These are phyloP conservation scores for Drosophila orena DNA, from an alignment of 1,140 invertebrate genomes.

Conservation along the genomic window DNA sequence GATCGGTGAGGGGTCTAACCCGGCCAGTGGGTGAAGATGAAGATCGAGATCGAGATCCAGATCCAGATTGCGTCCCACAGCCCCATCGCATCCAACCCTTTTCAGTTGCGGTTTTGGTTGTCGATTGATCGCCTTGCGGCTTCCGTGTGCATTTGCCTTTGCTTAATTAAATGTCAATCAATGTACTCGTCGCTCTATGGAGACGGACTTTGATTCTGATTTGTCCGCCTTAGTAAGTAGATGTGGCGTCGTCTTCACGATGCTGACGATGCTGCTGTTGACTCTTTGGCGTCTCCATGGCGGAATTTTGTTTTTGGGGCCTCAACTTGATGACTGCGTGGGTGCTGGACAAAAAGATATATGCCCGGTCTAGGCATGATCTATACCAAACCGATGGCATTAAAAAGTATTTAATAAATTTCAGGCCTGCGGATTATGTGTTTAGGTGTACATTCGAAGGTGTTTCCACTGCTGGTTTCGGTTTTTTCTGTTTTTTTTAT, in stretches of 20 bases:
- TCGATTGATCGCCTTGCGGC: conserved; percentile 48
- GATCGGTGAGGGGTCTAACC: conserved; percentile 41
- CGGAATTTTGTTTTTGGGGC: conserved; percentile 46
- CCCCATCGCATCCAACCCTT: conserved; percentile 3
- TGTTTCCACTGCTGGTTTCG: conserved; percentile 37
- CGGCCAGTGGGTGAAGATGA: conserved; percentile 61
- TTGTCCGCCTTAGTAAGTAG: conserved; percentile 73
- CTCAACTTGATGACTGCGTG: conserved; percentile 56
- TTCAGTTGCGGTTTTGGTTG: conserved; percentile 23
- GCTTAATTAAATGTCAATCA: conserved; percentile 83
- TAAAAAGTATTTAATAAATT: conserved; percentile 82
- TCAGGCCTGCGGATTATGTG: conserved; percentile 64
- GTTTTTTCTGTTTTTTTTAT: conserved; percentile 29
- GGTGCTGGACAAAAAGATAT: conserved; percentile 67
- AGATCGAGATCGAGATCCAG: background rate
- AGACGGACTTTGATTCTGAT: conserved; percentile 69
- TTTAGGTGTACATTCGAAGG: conserved; percentile 44
- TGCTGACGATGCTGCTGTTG: conserved; percentile 26
- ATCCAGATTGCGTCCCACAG: background rate
- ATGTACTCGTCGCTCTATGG: conserved; percentile 43
- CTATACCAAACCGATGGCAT: conserved; percentile 53
- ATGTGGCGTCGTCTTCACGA: conserved; percentile 53
- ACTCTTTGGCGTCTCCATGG: conserved; percentile 49
- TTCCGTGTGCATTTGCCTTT: conserved; percentile 78
- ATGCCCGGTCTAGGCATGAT: conserved; percentile 40